Evolutionary conservation across 2,888 invertebrate species (phyloP).

Genomic region (Siphlonurus alternatus): DNA sequence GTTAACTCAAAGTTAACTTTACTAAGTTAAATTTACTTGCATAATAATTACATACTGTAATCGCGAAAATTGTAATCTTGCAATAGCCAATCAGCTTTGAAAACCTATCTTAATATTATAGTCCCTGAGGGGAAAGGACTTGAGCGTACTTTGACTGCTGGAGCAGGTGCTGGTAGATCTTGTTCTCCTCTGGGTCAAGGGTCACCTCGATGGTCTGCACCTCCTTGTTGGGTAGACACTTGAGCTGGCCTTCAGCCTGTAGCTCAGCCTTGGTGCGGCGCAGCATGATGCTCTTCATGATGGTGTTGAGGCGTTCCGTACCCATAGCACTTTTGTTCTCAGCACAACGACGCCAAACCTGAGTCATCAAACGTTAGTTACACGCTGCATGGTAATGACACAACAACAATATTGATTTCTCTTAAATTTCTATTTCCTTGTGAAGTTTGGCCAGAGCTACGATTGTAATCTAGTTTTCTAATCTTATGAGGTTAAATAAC

Average conservation of each 20-base stretch:
- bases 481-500: no score
- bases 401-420: neutral
- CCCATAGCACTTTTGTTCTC: conserved; percentile 66
- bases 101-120: no score
- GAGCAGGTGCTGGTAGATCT: conserved; percentile 55
- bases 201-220: conserved; percentile 39
- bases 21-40: no score
- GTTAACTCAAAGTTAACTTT: no score
- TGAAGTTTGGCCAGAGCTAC: neutral
- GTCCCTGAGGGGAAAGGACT: no score
- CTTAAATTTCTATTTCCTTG: no score
- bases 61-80: no score
- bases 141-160: conserved; percentile 26
- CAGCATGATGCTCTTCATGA: conserved; percentile 71
- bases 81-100: no score
- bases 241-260: conserved; percentile 41
- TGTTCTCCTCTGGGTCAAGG: conserved; percentile 49
- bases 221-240: conserved; percentile 41
- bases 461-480: no score
- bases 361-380: conserved; percentile 10
- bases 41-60: no score
- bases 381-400: neutral
- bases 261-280: conserved; percentile 75
- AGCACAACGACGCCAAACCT: conserved; percentile 87
- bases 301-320: conserved; percentile 60